Conservation (phyloP, 2,888 invertebrate genomes). For the Agelastica alni region DNA sequence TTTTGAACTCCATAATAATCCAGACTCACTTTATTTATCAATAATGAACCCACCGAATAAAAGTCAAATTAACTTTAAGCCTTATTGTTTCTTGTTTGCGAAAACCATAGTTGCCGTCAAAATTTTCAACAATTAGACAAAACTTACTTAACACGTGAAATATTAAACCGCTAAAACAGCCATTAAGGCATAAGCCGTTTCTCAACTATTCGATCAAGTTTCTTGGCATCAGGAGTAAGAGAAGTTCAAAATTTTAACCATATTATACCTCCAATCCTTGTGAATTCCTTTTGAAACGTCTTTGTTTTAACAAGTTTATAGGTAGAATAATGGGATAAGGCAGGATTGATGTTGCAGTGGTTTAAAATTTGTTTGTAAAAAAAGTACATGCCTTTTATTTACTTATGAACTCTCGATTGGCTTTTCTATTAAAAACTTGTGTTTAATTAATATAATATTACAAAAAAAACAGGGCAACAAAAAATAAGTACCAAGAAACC, state of each 20-base stretch:
- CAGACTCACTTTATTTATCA: too few relatives aligned
- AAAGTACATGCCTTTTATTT: too few relatives aligned
- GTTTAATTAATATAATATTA: too few relatives aligned
- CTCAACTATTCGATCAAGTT: conserved; percentile 23
- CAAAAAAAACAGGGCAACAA: too few relatives aligned
- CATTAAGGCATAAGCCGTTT: conserved; percentile 16
- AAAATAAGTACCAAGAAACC: too few relatives aligned
- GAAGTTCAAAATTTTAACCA: conserved; percentile 22
- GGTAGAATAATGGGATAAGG: conserved; percentile 18
- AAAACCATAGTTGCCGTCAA: conserved; percentile 13
- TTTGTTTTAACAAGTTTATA: conserved; percentile 24
- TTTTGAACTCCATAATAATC: too few relatives aligned
- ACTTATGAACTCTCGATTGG: too few relatives aligned
- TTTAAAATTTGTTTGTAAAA: too few relatives aligned
- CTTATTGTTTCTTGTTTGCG: conserved; percentile 7
- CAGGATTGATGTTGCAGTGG: too few relatives aligned
- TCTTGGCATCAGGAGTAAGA: conserved; percentile 13
- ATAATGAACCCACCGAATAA: conserved; percentile 5
- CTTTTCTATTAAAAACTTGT: too few relatives aligned
- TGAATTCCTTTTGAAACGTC: conserved; percentile 26
- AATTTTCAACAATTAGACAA: conserved; percentile 23
- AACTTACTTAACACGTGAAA: conserved; percentile 19
- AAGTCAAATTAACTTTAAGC: not conserved
- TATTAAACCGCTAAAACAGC: conserved; percentile 16
- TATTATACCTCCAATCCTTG: conserved; percentile 29